These are phyloP conservation scores for Drosophila mettleri DNA, from an alignment of 2,888 invertebrate genomes.

Conservation along the genomic window DNA sequence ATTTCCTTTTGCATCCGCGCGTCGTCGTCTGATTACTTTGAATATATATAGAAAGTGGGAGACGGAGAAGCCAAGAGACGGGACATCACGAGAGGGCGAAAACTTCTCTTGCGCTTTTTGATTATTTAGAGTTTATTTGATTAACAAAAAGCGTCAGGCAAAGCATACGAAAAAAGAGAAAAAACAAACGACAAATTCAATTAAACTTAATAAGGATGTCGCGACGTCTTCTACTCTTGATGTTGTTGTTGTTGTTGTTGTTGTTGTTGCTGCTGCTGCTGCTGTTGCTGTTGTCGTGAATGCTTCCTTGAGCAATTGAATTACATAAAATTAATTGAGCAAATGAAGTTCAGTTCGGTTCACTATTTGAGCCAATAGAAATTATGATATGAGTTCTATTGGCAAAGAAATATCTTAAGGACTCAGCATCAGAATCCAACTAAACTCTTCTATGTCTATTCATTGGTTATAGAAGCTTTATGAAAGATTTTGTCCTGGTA, in stretches of 20 bases:
- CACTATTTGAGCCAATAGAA: conserved; percentile 10
- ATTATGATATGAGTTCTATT: not conserved
- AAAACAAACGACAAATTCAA: conserved; percentile 72
- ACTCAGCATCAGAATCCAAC: no score
- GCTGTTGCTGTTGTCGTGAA: conserved; percentile 39
- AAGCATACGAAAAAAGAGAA: conserved; percentile 29
- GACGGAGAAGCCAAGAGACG: not conserved
- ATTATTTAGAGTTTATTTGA: conserved; percentile 66
- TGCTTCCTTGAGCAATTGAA: conserved; percentile 63
- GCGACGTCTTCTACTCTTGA: conserved; percentile 24
- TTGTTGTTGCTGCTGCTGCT: conserved; percentile 17
- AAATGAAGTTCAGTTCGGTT: conserved; percentile 45
- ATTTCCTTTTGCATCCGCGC: conserved; percentile 45
- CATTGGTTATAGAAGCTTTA: no score
- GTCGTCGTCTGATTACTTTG: conserved; percentile 27
- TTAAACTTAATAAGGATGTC: conserved; percentile 76
- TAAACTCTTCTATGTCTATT: no score
- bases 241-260: conserved; percentile 2
- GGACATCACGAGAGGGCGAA: conserved; percentile 13
- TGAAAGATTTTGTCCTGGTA: no score
- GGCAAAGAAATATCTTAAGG: no score
- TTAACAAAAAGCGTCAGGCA: conserved; percentile 47
- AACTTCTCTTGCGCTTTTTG: conserved; percentile 60
- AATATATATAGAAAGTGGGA: conserved; percentile 9
- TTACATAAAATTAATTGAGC: conserved; percentile 73